Base-by-base conservation (phyloP, 2,113 vertebrate genomes). In the Vanacampus margaritifer region DNA sequence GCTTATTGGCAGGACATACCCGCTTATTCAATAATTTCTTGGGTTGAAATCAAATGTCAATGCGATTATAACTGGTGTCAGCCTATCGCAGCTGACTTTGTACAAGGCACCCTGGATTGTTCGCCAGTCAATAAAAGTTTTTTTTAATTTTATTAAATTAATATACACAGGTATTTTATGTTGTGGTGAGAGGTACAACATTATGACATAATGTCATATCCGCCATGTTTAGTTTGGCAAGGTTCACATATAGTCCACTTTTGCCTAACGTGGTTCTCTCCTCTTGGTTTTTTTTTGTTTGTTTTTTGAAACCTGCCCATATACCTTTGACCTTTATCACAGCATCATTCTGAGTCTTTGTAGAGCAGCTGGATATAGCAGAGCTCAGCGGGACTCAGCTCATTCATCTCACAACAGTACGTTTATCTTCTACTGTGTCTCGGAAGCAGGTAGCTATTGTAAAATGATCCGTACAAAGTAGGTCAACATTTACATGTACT, bases 401-500 rank as follows among this genome's bases (percentile, higher is more conserved):
- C 50, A 45, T 35, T 48, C 46, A 71, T 35, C 14, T 24, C 21
- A 3, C 9, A 28, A 35, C 21, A 32, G 4, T 46, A 24, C n/a
- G 21, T 26, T 54, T 13, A 0, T 5, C 23, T 24, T 54, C 16
- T 19, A 46, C 39, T 39, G 62, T 56, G 39, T 62, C 24, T 35
- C 36, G 17, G 2, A 14, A 16, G 56, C 32, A 74, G 54, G 54
- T 54, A 54, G 23, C 32, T 45, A 32, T 24, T 71, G 26, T 39
- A 64, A 72, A 70, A 61, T 19, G 11, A 67, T 72, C 64, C 68
- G 26, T 62, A 60, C 46, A 39, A 80, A 78, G 53, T 78, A 65
- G 70, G 75, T 78, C 70, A 76, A 58, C 61, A 69, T 73, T 65
- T 39, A 65, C 43, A 56, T 58, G 32, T 57, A 46, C 36, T 66